phyloP scores from a whole-genome alignment of 1,140 invertebrate species.

The Marisa cornuarietis region DNA sequence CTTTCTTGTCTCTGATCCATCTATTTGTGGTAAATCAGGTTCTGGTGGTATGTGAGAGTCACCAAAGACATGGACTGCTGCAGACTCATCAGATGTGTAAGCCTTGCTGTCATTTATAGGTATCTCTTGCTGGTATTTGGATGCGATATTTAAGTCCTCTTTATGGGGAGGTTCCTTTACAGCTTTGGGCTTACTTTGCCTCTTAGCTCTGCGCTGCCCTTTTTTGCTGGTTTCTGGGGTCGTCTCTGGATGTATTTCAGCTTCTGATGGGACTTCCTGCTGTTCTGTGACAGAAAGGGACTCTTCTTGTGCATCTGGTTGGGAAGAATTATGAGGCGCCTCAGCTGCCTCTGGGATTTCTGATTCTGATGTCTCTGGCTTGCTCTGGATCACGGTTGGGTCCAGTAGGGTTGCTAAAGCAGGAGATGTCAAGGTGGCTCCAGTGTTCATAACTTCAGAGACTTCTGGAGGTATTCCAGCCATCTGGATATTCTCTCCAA shows the following conservation, averaged over 20 bases:
- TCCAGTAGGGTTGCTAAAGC: constrained; percentile 11
- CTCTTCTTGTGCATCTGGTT: constrained; percentile 15
- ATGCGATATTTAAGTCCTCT: background rate
- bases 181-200: constrained; percentile 7
- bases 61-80: background rate
- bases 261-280: constrained; percentile 7
- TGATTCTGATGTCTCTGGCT: constrained; percentile 12
- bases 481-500: background rate
- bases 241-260: constrained; percentile 4
- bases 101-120: background rate
- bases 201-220: constrained; percentile 11
- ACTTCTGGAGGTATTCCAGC: constrained; percentile 6
- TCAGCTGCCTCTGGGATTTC: constrained; percentile 20
- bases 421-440: constrained; percentile 13
- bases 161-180: constrained; percentile 7
- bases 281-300: constrained; percentile 17
- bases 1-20: constrained; percentile 15
- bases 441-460: constrained; percentile 6
- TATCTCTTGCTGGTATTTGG: background rate
- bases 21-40: constrained; percentile 11
- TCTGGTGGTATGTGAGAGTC: constrained; percentile 5
- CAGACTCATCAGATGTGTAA: background rate
- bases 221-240: constrained; percentile 17
- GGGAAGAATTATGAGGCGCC: constrained; percentile 11
- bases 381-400: constrained; percentile 10